Conservation (phyloP, 2,113 vertebrate species). For the Charina bottae region DNA sequence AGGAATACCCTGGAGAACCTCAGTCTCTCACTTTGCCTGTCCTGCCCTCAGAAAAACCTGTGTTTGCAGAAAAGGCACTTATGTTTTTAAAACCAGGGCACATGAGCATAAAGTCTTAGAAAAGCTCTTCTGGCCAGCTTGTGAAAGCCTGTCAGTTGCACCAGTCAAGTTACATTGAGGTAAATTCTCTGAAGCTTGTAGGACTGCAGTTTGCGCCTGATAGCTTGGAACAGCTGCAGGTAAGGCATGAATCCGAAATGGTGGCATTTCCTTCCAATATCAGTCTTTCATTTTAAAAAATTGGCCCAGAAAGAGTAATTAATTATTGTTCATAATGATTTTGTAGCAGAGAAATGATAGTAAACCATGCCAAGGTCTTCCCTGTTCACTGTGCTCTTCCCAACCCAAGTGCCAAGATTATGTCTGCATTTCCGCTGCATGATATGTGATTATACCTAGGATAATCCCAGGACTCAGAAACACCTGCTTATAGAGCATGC, state of each 20-base stretch:
- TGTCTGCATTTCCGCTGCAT: neutral
- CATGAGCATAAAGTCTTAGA: neutral
- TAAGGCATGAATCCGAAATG: neutral
- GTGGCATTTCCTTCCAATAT: neutral
- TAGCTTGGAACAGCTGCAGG: neutral
- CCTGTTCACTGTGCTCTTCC: neutral
- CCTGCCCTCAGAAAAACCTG: neutral
- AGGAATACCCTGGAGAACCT: neutral
- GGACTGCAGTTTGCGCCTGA: neutral
- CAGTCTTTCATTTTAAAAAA: neutral
- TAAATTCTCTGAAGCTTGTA: neutral
- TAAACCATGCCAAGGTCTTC: neutral
- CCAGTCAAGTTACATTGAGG: neutral
- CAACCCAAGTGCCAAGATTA: neutral
- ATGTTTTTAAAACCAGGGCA: neutral
- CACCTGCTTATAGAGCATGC: neutral
- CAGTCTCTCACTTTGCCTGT: neutral
- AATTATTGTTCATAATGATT: neutral
- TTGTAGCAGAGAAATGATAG: fast-evolving
- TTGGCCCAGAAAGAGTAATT: neutral
- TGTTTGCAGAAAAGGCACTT: neutral
- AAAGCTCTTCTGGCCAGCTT: neutral
- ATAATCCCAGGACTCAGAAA: neutral
- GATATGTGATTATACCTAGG: neutral
- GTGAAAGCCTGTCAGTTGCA: neutral